A percentile compares a stretch with the other conserved stretches of the same genome.
These are phyloP conservation scores for Crotalus adamanteus DNA, from an alignment of 2,797 vertebrate genomes.

Conservation along the genomic window DNA sequence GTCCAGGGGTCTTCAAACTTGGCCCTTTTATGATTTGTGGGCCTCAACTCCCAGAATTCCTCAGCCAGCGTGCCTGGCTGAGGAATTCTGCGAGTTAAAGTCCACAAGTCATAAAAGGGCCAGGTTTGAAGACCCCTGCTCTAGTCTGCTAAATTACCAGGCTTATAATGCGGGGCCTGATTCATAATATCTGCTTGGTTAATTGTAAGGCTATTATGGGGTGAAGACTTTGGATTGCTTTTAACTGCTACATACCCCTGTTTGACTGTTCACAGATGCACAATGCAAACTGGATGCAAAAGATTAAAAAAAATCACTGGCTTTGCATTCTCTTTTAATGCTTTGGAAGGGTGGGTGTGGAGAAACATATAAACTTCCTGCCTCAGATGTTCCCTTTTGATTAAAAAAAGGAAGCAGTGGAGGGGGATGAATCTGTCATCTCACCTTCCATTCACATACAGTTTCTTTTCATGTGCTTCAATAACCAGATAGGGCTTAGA, in stretches of 20 bases:
- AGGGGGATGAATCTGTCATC: not conserved
- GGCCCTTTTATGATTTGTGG: too few species aligned
- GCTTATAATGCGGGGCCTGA: not conserved
- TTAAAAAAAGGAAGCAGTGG: too few species aligned
- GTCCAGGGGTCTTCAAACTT: too few species aligned
- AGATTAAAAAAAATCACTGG: not conserved
- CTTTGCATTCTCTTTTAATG: not conserved
- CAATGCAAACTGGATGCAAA: not conserved
- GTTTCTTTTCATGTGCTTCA: not conserved
- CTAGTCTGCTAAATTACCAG: not conserved
- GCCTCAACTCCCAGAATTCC: too few species aligned
- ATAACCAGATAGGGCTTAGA: not conserved
- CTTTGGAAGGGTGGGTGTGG: not conserved
- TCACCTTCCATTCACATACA: too few species aligned
- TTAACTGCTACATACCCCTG: not conserved
- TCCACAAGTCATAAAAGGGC: too few species aligned
- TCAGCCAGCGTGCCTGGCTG: too few species aligned
- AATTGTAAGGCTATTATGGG: not conserved
- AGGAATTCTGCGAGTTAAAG: too few species aligned
- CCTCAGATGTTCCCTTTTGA: not conserved
- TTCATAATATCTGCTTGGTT: not conserved
- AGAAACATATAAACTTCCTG: too few species aligned
- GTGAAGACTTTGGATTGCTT: not conserved
- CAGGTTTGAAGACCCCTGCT: not conserved
- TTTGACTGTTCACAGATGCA: not conserved